These are phyloP conservation scores for Sinhomidia bicolor DNA, from an alignment of 2,888 invertebrate species.

Conservation along the genomic window DNA sequence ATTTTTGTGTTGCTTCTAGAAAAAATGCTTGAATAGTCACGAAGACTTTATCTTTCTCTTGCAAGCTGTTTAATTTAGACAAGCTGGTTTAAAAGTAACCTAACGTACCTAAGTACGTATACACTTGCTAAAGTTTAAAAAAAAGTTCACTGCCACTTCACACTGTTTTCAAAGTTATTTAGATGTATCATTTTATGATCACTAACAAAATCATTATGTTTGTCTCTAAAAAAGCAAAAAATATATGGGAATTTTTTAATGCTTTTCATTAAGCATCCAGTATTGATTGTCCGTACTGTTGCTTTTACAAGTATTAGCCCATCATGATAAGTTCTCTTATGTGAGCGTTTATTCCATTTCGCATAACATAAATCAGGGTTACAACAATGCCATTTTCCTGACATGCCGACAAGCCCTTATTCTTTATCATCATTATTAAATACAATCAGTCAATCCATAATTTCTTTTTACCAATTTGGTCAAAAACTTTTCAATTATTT, in stretches of 20 bases:
- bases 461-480: neutral
- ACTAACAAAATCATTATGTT: too few relatives aligned
- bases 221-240: constrained; percentile 25
- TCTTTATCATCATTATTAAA: neutral
- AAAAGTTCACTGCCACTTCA: too few relatives aligned
- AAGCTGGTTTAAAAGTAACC: too few relatives aligned
- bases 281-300: neutral
- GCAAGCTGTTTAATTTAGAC: too few relatives aligned
- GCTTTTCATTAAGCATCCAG: neutral
- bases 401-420: neutral
- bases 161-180: too few relatives aligned
- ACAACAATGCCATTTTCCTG: neutral
- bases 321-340: neutral
- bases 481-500: too few relatives aligned
- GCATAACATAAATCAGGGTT: neutral
- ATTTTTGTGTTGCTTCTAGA: too few relatives aligned
- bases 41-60: too few relatives aligned
- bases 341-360: neutral
- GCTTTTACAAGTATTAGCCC: neutral
- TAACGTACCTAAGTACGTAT: too few relatives aligned
- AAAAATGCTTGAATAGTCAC: too few relatives aligned
- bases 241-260: neutral
- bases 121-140: too few relatives aligned
- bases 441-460: neutral
- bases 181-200: too few relatives aligned